phyloP scores from a whole-genome alignment of 2,888 invertebrate species.

The Agapetus fuscipes region DNA sequence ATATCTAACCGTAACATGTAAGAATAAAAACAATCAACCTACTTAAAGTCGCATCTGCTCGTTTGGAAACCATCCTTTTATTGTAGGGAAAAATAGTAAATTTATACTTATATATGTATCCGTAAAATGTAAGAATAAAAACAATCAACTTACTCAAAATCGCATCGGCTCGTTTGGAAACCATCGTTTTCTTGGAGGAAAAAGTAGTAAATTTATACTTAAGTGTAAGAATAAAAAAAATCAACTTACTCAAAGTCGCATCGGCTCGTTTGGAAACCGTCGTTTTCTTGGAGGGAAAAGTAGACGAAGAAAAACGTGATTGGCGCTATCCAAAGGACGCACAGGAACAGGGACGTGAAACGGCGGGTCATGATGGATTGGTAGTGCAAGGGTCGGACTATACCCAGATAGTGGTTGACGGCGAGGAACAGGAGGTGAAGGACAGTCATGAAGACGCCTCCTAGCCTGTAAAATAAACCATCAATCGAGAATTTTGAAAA shows the following conservation, averaged over 20 bases:
- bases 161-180: too few relatives aligned
- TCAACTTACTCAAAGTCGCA: conserved; percentile 22
- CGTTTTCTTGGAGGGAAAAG: conserved; percentile 37
- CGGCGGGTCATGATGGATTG: conserved; percentile 47
- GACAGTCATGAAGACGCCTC: conserved; percentile 52
- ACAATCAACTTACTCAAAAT: too few relatives aligned
- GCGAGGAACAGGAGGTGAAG: conserved; percentile 53
- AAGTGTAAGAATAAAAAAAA: too few relatives aligned
- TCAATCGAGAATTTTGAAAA: too few relatives aligned
- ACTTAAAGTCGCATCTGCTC: too few relatives aligned
- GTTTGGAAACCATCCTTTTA: too few relatives aligned
- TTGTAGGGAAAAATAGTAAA: conserved; percentile 1
- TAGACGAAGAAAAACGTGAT: conserved; percentile 39
- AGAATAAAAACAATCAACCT: too few relatives aligned
- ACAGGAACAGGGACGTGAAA: conserved; percentile 38
- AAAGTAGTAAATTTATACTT: conserved; percentile 5
- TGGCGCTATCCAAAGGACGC: conserved; percentile 48
- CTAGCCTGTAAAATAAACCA: conserved; percentile 38
- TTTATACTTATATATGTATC: too few relatives aligned
- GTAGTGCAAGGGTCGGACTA: conserved; percentile 51
- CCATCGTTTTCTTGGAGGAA: too few relatives aligned
- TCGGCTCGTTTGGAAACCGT: conserved; percentile 32
- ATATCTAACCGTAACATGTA: too few relatives aligned
- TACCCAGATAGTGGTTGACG: conserved; percentile 58
- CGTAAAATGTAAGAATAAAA: too few relatives aligned